Percentiles rank a stretch among this genome's conserved stretches.
phyloP scores from a whole-genome alignment of 2,113 vertebrate genomes.

The Archilochus colubris region DNA sequence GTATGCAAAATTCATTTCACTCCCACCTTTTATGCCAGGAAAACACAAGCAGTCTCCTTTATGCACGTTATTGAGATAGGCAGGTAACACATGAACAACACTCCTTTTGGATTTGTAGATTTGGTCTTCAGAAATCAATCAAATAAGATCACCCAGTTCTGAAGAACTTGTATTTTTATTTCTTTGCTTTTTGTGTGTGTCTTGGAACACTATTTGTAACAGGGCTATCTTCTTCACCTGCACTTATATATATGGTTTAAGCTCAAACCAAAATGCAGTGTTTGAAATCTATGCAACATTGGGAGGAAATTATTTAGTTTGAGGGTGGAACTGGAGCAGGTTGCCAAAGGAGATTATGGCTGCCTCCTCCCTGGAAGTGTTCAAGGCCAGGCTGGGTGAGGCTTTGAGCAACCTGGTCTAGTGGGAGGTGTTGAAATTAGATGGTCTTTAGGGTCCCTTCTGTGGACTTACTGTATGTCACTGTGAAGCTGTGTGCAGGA shows the following conservation, averaged over 20 bases:
- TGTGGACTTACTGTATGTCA: neutral
- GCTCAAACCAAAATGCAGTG: neutral
- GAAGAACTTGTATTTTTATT: neutral
- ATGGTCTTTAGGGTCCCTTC: no score
- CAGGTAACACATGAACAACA: neutral
- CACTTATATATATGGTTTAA: neutral
- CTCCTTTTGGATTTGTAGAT: neutral
- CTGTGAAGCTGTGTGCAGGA: neutral
- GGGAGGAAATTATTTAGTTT: no score
- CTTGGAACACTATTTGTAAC: neutral
- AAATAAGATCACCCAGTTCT: rapidly evolving
- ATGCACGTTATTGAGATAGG: neutral
- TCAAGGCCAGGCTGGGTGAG: no score
- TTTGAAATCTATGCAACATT: neutral
- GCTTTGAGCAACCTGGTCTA: no score
- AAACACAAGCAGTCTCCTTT: neutral
- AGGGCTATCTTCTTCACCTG: neutral
- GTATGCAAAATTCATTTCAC: neutral
- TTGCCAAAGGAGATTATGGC: no score
- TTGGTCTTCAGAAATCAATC: neutral
- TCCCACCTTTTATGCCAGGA: neutral
- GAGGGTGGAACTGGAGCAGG: no score
- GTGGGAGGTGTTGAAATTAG: no score
- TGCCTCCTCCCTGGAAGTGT: no score
- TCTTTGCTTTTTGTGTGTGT: neutral